Base-by-base conservation (phyloP, 2,888 invertebrate genomes). In the Laspeyria flexula region DNA sequence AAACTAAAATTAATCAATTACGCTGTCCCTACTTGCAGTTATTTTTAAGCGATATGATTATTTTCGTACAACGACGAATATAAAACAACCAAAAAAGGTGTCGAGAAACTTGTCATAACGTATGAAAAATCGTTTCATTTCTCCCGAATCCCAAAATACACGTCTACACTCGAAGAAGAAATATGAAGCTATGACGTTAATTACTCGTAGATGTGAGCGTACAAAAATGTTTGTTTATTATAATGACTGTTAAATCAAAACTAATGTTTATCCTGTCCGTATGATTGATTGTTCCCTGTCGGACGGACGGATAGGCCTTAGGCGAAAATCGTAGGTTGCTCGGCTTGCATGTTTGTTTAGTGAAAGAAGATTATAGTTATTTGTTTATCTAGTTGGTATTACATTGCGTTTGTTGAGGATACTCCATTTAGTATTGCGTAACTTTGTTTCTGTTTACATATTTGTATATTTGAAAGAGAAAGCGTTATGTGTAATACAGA, bases 181-280 rank as follows among this genome's bases (percentile, higher is more conserved):
- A 77, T 80, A 82, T 82, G 77, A 75, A 77, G 71, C 79, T 76
- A 73, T 80, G 84, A 85, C 83, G 78, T 78, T 85, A 84, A 86
- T 86, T 81, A 82, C 73, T 73, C 70, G 69, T 72, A 67, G 52
- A 59, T 70, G 64, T 73, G 76, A 73, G 68, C 55, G 74, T 70
- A 71, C 71, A 72, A 77, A 77, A 78, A 81, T 79, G 75, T 81
- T 82, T 85, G 82, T 86, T 85, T 85, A 72, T 81, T 81, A 76
- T 81, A 84, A 86, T 83, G 81, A 83, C 77, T 78, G 79, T 76
- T 77, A 82, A 83, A 85, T 85, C 80, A 81, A 78, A 84, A 82
- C 81, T 81, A 78, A 83, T 84, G 83, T 81, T 83, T 85, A 83
- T 81, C 77, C 79, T 76, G 83, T 83, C 84, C 55, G 47, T 55